Conservation (phyloP, 2,113 vertebrate genomes). For the Coreoperca whiteheadi region DNA sequence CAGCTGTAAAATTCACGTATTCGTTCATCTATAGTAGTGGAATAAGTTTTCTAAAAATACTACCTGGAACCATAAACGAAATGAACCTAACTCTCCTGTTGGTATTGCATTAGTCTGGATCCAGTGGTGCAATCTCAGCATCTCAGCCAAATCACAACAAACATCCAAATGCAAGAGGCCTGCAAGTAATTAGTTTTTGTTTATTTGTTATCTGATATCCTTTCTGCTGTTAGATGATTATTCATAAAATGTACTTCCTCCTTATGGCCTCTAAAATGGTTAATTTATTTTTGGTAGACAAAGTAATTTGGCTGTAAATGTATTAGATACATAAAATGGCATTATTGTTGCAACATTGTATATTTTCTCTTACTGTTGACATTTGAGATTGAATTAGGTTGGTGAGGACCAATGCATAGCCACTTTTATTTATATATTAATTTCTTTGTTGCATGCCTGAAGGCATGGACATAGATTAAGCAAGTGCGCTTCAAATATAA, state of each 20-base stretch:
- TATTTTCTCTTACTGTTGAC: constrained; percentile 27
- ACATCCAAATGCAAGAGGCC: constrained; percentile 3
- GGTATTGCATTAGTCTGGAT: constrained; percentile 40
- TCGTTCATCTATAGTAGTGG: not conserved
- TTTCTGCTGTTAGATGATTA: constrained; percentile 36
- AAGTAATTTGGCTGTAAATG: constrained; percentile 16
- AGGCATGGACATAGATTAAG: constrained; percentile 65
- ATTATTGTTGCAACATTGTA: constrained; percentile 10
- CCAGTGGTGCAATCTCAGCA: constrained; percentile 40
- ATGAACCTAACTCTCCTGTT: constrained; percentile 37
- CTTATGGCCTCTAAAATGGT: constrained; percentile 14
- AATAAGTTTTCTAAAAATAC: constrained; percentile 27
- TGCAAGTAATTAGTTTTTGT: constrained; percentile 19
- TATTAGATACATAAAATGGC: constrained; percentile 8
- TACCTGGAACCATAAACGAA: constrained; percentile 28
- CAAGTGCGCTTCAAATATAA: constrained; percentile 71
- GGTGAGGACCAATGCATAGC: constrained; percentile 1
- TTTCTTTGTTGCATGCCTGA: constrained; percentile 50
- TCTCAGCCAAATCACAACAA: constrained; percentile 38
- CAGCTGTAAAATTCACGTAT: not conserved
- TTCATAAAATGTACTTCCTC: constrained; percentile 13
- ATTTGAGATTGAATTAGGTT: constrained; percentile 46
- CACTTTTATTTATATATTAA: constrained; percentile 59
- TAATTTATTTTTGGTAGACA: not conserved
- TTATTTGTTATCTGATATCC: constrained; percentile 38